Evolutionary conservation across 2,797 vertebrate species (phyloP), one percentile per base, ranked within the genome.

Genomic region (Emys orbicularis): DNA sequence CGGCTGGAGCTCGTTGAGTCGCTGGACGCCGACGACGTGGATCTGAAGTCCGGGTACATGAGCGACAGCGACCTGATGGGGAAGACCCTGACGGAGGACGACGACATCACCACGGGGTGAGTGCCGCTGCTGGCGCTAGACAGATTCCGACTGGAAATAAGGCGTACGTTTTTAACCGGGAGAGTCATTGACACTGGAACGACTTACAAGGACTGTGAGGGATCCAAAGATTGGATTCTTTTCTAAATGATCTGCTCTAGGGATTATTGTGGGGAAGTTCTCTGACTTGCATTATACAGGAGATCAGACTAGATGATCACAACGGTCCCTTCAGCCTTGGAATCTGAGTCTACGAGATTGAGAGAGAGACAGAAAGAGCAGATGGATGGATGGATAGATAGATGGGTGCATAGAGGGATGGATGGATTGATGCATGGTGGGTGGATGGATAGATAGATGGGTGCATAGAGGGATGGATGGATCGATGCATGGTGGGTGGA

Each of bases 1-100:
- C 99, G 99, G 77, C 98, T 99, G 98, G 99, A 99, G 85, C 98
- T 99, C 94, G 99, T 99, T 0, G 99, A 99, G 97, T 97, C 98
- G 0, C 97, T 99, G 96, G 99, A 99, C n/a, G 94, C 96, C 0
- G 99, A 99, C 0, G 98, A 99, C 2, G 97, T 98, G 77, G 98
- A 99, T 90, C 98, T 99, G 90, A 99, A 99, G 97, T 99, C 98
- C 0, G 99, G 98, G 86, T 99, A 99, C 98, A 98, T 99, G 98
- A 98, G 98, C 0, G 99, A 99, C 98, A 98, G 98, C 0, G 98
- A 99, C 80, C 97, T 99, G 85, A 98, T 98, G 77, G 98, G 98
- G 84, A 99, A 99, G 97, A 99, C 99, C 15, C 98, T 99, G 98
- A 99, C 99, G 0, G 99, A 99, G 44, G 99, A 99, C 1, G 99